These are phyloP conservation scores for Rhingia campestris DNA, from an alignment of 2,888 invertebrate genomes.

Conservation along the genomic window DNA sequence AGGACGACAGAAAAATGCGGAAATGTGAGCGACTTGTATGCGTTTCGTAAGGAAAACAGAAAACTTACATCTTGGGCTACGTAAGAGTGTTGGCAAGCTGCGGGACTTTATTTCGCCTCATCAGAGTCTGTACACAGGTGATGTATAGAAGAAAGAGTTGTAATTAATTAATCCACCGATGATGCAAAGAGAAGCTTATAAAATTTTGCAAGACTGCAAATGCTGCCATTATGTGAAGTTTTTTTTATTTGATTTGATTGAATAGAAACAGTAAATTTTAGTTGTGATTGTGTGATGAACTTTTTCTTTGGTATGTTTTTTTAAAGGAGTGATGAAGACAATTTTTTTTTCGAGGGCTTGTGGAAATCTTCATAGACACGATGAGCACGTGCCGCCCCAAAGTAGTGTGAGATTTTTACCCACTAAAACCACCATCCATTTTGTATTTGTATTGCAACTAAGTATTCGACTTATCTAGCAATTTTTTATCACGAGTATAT, in stretches of 20 bases:
- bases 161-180: slow-evolving; percentile 16
- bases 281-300: too few relatives aligned
- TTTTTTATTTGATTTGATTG: neutral
- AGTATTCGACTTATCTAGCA: too few relatives aligned
- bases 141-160: neutral
- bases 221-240: neutral
- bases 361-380: too few relatives aligned
- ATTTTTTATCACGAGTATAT: too few relatives aligned
- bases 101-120: slow-evolving; percentile 10
- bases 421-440: too few relatives aligned
- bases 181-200: neutral
- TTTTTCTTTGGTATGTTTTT: too few relatives aligned
- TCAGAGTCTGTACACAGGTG: neutral
- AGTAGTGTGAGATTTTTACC: too few relatives aligned
- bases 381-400: too few relatives aligned
- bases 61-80: neutral
- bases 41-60: slow-evolving; percentile 10
- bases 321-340: too few relatives aligned
- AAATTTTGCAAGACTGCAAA: neutral
- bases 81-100: neutral
- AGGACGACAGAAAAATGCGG: slow-evolving; percentile 32
- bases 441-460: too few relatives aligned
- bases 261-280: neutral
- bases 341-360: too few relatives aligned
- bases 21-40: slow-evolving; percentile 20